These are phyloP conservation scores for Aradophagus sp. DNA, from an alignment of 1,140 invertebrate species.

Conservation along the genomic window DNA sequence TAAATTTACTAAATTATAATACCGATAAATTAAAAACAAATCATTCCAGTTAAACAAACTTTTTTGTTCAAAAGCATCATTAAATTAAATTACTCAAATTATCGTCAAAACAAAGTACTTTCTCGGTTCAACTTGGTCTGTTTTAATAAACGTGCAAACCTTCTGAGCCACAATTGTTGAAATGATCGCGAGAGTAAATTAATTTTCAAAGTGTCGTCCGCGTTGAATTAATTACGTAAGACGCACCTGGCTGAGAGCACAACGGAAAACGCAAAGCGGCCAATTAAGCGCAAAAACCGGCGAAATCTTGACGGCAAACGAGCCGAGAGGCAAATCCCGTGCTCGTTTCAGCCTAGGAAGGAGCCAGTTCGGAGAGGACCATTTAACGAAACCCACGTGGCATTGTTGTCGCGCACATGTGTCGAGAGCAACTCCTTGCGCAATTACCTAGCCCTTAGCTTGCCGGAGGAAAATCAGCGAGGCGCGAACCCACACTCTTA, in stretches of 20 bases:
- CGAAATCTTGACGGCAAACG: constrained; percentile 68
- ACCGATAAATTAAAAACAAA: too few species aligned
- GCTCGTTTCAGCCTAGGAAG: constrained; percentile 71
- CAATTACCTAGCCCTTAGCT: constrained; percentile 43
- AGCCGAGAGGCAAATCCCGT: constrained; percentile 61
- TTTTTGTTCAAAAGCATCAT: too few species aligned
- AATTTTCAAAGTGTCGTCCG: too few species aligned
- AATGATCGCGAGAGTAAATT: too few species aligned
- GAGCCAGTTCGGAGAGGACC: constrained; percentile 64
- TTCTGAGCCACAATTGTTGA: too few species aligned
- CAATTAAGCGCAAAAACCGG: constrained; percentile 61
- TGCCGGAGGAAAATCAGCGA: constrained; percentile 18
- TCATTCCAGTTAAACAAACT: too few species aligned
- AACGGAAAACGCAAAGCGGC: constrained; percentile 42
- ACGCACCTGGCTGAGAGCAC: constrained; percentile 26
- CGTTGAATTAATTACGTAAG: constrained; percentile 42
- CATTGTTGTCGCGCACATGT: constrained; percentile 42
- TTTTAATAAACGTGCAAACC: too few species aligned
- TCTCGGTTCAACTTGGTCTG: too few species aligned
- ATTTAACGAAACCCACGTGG: constrained; percentile 68
- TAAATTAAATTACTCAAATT: too few species aligned
- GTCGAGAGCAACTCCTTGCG: constrained; percentile 38
- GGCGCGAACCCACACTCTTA: too few species aligned
- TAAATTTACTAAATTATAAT: too few species aligned
- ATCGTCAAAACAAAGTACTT: too few species aligned